Conservation (phyloP, 2,113 vertebrate genomes). For the Cryptomyrus ogoouensis region DNA sequence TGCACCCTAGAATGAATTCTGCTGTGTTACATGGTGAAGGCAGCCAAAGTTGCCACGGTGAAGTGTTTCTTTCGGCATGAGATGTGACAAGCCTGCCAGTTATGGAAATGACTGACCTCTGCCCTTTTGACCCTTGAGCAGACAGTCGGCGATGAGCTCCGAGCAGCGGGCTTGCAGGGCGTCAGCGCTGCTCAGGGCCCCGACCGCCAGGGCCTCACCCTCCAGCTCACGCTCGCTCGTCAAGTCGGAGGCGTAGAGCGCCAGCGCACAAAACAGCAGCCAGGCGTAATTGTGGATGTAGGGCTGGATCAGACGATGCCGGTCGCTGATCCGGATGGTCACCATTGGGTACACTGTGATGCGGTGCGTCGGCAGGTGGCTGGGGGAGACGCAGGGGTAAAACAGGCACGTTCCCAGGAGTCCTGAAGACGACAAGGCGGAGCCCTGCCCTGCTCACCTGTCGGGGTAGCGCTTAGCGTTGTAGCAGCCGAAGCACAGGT, state of each 20-base stretch:
- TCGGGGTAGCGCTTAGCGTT: slow-evolving; percentile 87
- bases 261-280: slow-evolving; percentile 84
- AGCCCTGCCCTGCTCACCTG: slow-evolving; percentile 61
- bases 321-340: slow-evolving; percentile 87
- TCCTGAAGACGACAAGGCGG: neutral
- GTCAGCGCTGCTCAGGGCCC: slow-evolving; percentile 51
- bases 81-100: neutral
- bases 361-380: slow-evolving; percentile 89
- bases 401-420: neutral
- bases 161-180: slow-evolving; percentile 74
- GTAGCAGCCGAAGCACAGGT: slow-evolving; percentile 94
- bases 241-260: slow-evolving; percentile 84
- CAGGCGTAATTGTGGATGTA: slow-evolving; percentile 97
- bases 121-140: slow-evolving; percentile 84
- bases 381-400: slow-evolving; percentile 37
- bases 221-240: slow-evolving; percentile 62
- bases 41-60: neutral
- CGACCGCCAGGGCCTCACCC: slow-evolving; percentile 57
- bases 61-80: neutral
- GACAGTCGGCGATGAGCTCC: slow-evolving; percentile 81
- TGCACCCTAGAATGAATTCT: neutral
- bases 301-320: slow-evolving; percentile 88
- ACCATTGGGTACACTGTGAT: slow-evolving; percentile 90
- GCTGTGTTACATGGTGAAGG: neutral
- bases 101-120: slow-evolving; percentile 64